phyloP scores from a whole-genome alignment of 2,888 invertebrate species.

The Dolomedes plantarius region DNA sequence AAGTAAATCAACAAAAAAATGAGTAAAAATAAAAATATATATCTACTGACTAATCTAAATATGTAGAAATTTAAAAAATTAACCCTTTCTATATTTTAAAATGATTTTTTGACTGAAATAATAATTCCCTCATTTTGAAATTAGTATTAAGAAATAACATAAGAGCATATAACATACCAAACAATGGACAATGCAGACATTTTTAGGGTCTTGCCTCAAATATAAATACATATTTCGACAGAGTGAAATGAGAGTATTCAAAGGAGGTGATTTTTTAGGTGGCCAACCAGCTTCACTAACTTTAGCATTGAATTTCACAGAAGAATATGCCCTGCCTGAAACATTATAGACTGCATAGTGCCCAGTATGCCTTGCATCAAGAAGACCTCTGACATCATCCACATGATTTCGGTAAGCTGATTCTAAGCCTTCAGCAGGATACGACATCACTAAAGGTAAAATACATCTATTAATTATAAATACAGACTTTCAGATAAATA shows the following conservation, averaged over 20 bases:
- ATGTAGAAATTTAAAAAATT: too few species aligned
- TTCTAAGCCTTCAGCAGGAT: conserved; percentile 94
- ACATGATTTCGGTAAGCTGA: conserved; percentile 95
- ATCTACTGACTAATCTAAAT: too few species aligned
- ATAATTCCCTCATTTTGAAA: too few species aligned
- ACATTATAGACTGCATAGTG: conserved; percentile 91
- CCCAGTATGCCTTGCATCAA: conserved; percentile 83
- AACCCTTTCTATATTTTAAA: too few species aligned
- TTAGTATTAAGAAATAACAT: background rate
- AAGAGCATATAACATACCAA: conserved; percentile 80
- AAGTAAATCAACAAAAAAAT: too few species aligned
- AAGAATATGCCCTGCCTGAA: conserved; percentile 81
- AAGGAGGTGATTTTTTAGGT: conserved; percentile 82
- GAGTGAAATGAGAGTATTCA: conserved; percentile 87
- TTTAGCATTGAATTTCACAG: conserved; percentile 78
- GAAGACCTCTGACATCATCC: conserved; percentile 89
- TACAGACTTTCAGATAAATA: background rate
- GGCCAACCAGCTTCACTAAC: conserved; percentile 80
- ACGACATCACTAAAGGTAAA: conserved; percentile 87
- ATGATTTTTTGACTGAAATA: too few species aligned
- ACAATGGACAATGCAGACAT: conserved; percentile 89
- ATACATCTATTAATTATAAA: background rate
- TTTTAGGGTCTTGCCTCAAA: conserved; percentile 87
- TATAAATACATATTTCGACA: conserved; percentile 92
- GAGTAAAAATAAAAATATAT: too few species aligned